phyloP scores from a whole-genome alignment of 2,113 vertebrate genomes.

The Ailurus styani region DNA sequence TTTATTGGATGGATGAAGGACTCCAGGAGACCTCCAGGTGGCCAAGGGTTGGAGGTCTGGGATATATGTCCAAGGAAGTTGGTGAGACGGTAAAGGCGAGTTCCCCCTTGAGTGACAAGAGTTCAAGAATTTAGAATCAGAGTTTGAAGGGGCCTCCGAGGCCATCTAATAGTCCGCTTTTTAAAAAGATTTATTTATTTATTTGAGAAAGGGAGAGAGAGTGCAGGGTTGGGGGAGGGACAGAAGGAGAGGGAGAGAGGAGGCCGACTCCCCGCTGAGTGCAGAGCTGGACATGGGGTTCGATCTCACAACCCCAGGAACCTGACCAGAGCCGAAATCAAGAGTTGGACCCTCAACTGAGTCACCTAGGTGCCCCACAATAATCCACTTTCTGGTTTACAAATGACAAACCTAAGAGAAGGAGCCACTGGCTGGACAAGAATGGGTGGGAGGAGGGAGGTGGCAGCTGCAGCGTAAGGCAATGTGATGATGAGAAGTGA shows the following conservation, averaged over 20 bases:
- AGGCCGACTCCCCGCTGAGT: background rate
- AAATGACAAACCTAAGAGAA: background rate
- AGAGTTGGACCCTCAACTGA: background rate
- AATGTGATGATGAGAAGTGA: background rate
- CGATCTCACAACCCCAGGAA: background rate
- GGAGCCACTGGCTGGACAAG: background rate
- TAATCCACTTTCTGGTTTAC: background rate
- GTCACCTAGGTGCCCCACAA: background rate
- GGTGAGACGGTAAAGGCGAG: background rate
- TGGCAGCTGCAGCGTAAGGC: background rate
- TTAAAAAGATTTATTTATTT: background rate
- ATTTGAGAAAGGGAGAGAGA: background rate
- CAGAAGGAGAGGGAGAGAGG: background rate
- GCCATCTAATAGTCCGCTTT: background rate
- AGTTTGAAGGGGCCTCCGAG: background rate
- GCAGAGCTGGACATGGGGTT: background rate
- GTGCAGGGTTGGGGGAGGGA: background rate
- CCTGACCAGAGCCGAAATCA: background rate
- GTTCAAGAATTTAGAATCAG: background rate
- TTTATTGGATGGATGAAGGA: background rate
- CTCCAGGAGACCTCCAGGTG: background rate
- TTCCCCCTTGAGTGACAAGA: background rate
- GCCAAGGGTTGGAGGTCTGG: background rate
- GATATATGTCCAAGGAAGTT: background rate
- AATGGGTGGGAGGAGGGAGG: background rate